phyloP scores from a whole-genome alignment of 2,888 invertebrate genomes.

The Aphodius granarius region DNA sequence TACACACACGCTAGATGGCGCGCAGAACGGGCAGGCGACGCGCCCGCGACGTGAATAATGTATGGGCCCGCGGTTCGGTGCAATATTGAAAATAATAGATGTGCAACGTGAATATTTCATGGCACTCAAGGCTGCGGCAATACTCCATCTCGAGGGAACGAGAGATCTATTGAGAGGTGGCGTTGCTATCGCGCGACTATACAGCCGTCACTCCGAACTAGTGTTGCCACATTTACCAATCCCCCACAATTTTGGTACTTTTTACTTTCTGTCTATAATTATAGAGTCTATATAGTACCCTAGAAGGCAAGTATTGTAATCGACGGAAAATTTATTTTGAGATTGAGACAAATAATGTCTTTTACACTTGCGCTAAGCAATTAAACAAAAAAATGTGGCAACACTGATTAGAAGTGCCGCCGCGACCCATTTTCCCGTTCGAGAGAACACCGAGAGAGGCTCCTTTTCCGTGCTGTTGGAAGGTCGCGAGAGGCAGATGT shows the following conservation, averaged over 20 bases:
- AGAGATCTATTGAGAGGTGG: neutral
- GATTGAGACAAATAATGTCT: too few relatives aligned
- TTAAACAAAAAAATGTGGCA: too few relatives aligned
- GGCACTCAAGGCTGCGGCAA: slow-evolving; percentile 18
- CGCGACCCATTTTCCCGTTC: neutral
- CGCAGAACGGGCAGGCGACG: neutral
- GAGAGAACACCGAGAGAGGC: neutral
- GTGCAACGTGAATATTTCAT: slow-evolving; percentile 22
- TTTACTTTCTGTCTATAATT: too few relatives aligned
- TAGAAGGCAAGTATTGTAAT: too few relatives aligned
- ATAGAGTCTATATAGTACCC: too few relatives aligned
- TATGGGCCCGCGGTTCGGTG: slow-evolving; percentile 15
- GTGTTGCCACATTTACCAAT: too few relatives aligned
- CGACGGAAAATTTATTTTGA: too few relatives aligned
- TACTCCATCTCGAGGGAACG: neutral
- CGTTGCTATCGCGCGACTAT: neutral
- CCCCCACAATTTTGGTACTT: too few relatives aligned
- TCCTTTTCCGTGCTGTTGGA: neutral
- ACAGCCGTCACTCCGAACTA: too few relatives aligned
- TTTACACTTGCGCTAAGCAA: too few relatives aligned
- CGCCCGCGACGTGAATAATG: slow-evolving; percentile 3
- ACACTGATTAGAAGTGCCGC: too few relatives aligned
- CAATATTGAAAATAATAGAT: slow-evolving; percentile 23
- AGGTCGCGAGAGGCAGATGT: neutral
- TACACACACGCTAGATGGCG: neutral